phyloP scores from a whole-genome alignment of 2,888 invertebrate species.

The Minunthozetes semirufus region DNA sequence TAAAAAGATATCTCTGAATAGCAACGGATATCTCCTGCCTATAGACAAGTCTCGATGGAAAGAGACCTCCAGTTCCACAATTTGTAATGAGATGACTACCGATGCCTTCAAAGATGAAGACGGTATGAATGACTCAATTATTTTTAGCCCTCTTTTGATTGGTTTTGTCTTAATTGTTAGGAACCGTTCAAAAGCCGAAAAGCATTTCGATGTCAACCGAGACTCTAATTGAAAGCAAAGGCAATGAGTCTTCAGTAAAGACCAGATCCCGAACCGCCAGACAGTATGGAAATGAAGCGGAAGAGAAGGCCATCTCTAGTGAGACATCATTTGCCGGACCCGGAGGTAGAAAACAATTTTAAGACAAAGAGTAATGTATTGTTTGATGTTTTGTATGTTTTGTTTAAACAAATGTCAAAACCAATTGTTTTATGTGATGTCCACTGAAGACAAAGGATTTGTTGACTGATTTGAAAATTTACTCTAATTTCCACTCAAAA shows the following conservation, averaged over 20 bases:
- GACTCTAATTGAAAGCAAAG: constrained; percentile 35
- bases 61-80: constrained; percentile 37
- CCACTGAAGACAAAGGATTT: neutral
- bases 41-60: constrained; percentile 31
- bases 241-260: constrained; percentile 32
- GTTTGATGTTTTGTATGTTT: neutral
- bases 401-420: neutral
- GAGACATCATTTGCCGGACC: constrained; percentile 10
- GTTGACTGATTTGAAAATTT: neutral
- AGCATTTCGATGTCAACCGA: constrained; percentile 34
- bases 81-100: constrained; percentile 36
- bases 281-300: constrained; percentile 16
- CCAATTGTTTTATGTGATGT: too few species aligned
- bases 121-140: neutral
- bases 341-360: neutral
- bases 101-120: constrained; percentile 35
- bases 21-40: constrained; percentile 3
- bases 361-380: neutral
- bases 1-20: neutral
- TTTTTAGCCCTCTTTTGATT: neutral
- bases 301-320: constrained; percentile 15
- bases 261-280: constrained; percentile 35
- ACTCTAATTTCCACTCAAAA: neutral
- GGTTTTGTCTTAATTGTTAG: neutral
- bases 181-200: constrained; percentile 21